A percentile compares a stretch with the other conserved stretches of the same genome.
These are phyloP conservation scores for Nemotelus nigrinus DNA, from an alignment of 2,888 invertebrate species.

Conservation along the genomic window DNA sequence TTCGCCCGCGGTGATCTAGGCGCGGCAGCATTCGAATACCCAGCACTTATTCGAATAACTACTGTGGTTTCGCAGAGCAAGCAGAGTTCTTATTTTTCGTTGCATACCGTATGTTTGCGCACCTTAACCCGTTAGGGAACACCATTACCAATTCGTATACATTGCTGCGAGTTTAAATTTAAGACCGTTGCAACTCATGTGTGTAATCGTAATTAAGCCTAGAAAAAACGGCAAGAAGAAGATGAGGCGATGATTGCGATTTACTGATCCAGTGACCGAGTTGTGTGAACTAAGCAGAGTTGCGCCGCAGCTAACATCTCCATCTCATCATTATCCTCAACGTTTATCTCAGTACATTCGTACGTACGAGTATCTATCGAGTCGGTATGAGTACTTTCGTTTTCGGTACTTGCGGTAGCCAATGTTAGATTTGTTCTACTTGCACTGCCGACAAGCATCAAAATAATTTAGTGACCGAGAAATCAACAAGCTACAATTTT, in stretches of 20 bases:
- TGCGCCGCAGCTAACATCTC: neutral
- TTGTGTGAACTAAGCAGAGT: neutral
- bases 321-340: neutral
- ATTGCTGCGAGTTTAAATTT: too few species aligned
- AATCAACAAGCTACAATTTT: constrained; percentile 13
- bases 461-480: constrained; percentile 15
- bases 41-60: too few species aligned
- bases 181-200: too few species aligned
- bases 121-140: too few species aligned
- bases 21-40: too few species aligned
- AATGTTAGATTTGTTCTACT: constrained; percentile 30
- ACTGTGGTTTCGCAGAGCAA: too few species aligned
- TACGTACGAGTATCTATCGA: neutral
- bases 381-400: neutral
- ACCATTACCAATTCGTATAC: too few species aligned
- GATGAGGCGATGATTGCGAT: neutral
- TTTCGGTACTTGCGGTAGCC: constrained; percentile 14
- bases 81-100: too few species aligned
- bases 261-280: constrained; percentile 6
- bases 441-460: neutral
- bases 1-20: too few species aligned
- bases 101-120: too few species aligned
- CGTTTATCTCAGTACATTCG: neutral
- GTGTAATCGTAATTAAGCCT: too few species aligned
- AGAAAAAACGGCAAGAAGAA: too few species aligned